Evolutionary conservation across 2,888 invertebrate genomes (phyloP).

Genomic region (Dolichopus griseipennis): DNA sequence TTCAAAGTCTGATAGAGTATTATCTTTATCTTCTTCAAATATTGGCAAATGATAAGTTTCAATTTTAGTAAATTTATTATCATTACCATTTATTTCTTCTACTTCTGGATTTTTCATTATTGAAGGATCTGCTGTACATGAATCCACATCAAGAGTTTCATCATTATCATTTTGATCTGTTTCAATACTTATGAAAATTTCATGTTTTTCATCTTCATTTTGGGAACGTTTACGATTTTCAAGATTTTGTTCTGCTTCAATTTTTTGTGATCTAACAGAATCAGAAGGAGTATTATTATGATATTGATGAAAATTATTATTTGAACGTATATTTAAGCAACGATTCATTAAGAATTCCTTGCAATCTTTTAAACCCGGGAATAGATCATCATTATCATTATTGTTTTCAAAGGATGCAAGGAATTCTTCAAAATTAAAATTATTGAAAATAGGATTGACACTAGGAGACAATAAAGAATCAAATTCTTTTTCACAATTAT

Average conservation of each 20-base stretch:
- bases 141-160: constrained; percentile 33
- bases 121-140: constrained; percentile 26
- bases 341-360: constrained; percentile 41
- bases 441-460: constrained; percentile 50
- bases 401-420: constrained; percentile 54
- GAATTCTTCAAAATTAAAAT: constrained; percentile 56
- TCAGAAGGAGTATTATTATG: not conserved
- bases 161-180: constrained; percentile 34
- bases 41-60: constrained; percentile 20
- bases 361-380: constrained; percentile 45
- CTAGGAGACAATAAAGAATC: constrained; percentile 33
- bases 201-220: constrained; percentile 29
- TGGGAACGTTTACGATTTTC: not conserved
- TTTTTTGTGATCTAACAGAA: constrained; percentile 14
- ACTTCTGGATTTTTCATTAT: constrained; percentile 32
- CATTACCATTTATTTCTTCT: constrained; percentile 37
- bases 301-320: constrained; percentile 19
- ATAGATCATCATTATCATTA: constrained; percentile 47
- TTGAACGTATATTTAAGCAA: constrained; percentile 34
- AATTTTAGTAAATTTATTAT: constrained; percentile 38
- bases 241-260: not conserved
- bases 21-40: constrained; percentile 30
- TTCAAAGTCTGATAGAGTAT: constrained; percentile 19
- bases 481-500: constrained; percentile 35
- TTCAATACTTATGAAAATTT: constrained; percentile 41